A percentile compares a stretch with the other conserved stretches of the same genome.
Conservation (phyloP, 1,140 invertebrate genomes). For the Drosophila leontia region DNA sequence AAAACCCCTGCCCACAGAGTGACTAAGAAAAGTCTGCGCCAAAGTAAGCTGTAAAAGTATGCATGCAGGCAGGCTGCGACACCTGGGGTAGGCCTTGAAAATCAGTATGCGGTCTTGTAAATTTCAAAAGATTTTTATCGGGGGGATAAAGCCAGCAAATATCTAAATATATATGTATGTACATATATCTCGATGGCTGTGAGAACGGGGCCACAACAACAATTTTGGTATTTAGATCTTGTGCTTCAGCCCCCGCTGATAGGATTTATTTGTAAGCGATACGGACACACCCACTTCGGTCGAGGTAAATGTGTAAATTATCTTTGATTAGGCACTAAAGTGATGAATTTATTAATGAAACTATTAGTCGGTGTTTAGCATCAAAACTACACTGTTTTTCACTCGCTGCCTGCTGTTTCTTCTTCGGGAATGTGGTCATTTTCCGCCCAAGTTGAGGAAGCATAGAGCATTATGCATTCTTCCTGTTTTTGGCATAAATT, state of each 20-base stretch:
- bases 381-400: neutral
- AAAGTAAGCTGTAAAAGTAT: conserved; percentile 25
- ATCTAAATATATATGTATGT: neutral
- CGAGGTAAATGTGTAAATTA: neutral
- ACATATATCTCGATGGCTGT: conserved; percentile 1
- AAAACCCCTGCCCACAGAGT: conserved; percentile 9
- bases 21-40: conserved; percentile 30
- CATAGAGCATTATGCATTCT: conserved; percentile 1
- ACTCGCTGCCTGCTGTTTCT: neutral
- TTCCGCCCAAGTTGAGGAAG: neutral
- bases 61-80: conserved; percentile 7
- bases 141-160: neutral
- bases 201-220: conserved; percentile 26
- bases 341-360: neutral
- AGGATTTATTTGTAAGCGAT: conserved; percentile 1
- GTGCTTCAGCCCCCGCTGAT: conserved; percentile 13
- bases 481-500: conserved; percentile 42
- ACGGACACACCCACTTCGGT: neutral
- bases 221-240: conserved; percentile 21
- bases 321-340: neutral
- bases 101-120: conserved; percentile 26
- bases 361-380: neutral
- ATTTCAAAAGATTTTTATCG: conserved; percentile 25
- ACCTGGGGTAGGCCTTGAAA: conserved; percentile 35
- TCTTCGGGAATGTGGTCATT: conserved; percentile 1